Percentiles rank a stretch among this genome's conserved stretches.
Evolutionary conservation across 2,888 invertebrate species (phyloP).

Genomic region (Drosophila fungiperda): DNA sequence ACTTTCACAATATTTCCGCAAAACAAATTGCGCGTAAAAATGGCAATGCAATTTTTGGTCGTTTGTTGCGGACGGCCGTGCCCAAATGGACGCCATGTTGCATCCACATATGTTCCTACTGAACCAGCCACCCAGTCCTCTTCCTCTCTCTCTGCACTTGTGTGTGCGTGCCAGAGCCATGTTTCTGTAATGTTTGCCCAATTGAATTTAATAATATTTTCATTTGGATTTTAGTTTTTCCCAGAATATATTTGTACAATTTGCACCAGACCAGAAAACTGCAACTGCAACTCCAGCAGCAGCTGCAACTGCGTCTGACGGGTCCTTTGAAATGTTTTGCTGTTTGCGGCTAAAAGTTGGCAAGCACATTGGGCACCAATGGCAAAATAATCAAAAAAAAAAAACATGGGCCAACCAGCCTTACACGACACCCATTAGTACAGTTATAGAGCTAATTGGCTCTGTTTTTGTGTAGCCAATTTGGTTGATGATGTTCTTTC

Average conservation of each 20-base stretch:
- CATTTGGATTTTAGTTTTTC: conserved; percentile 75
- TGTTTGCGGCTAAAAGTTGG: conserved; percentile 67
- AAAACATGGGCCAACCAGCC: background rate
- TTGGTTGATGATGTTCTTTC: conserved; percentile 51
- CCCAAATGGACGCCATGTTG: conserved; percentile 81
- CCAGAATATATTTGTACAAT: conserved; percentile 65
- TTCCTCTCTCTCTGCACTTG: background rate
- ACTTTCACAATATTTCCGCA: conserved; percentile 78
- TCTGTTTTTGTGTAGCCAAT: conserved; percentile 49
- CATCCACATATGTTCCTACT: conserved; percentile 66
- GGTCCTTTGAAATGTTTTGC: conserved; percentile 69
- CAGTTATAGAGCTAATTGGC: conserved; percentile 55
- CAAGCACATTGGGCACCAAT: conserved; percentile 45
- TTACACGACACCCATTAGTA: conserved; percentile 16
- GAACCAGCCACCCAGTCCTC: background rate
- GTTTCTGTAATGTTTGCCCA: conserved; percentile 80
- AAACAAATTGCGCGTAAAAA: conserved; percentile 80
- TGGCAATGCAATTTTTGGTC: conserved; percentile 81
- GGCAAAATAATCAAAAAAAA: conserved; percentile 18
- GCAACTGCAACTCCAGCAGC: conserved; percentile 24
- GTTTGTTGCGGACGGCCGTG: conserved; percentile 81
- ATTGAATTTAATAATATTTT: conserved; percentile 83
- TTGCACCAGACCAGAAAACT: conserved; percentile 45
- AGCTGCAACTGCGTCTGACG: conserved; percentile 40
- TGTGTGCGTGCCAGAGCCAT: conserved; percentile 58